Percentiles rank a stretch among this genome's conserved stretches.
Evolutionary conservation across 1,140 invertebrate genomes (phyloP).

Genomic region (Spodoptera litura): DNA sequence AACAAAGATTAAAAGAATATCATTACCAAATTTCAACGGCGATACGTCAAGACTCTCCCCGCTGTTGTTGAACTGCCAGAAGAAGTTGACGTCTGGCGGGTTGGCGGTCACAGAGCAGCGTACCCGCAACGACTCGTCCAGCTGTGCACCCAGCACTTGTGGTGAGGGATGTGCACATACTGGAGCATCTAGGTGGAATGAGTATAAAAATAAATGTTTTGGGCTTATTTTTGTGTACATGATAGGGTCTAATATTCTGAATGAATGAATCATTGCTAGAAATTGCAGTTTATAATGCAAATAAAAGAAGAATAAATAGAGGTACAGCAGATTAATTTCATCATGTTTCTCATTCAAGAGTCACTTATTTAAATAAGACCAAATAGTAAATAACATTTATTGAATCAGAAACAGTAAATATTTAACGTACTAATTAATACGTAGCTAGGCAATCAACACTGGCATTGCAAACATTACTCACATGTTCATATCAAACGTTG

Average conservation of each 20-base stretch:
- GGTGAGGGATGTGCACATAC: conserved; percentile 91
- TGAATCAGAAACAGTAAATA: conserved; percentile 26
- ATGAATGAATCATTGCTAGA: too few relatives aligned
- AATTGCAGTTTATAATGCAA: too few relatives aligned
- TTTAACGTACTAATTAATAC: conserved; percentile 17
- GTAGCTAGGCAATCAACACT: conserved; percentile 17
- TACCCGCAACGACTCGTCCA: conserved; percentile 93
- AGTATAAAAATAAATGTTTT: neutral
- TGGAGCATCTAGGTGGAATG: conserved; percentile 89
- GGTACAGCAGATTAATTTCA: too few relatives aligned
- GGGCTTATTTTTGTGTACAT: too few relatives aligned
- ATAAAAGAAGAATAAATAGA: too few relatives aligned
- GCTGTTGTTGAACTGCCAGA: conserved; percentile 96
- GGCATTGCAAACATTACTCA: conserved; percentile 15
- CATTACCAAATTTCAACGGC: conserved; percentile 86
- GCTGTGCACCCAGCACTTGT: conserved; percentile 92
- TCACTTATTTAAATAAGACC: neutral
- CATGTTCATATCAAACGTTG: conserved; percentile 3
- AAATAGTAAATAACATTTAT: conserved; percentile 37
- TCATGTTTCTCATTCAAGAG: too few relatives aligned
- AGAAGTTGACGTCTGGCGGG: conserved; percentile 93
- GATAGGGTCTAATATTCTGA: too few relatives aligned
- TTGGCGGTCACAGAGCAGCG: conserved; percentile 95
- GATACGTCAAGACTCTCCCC: conserved; percentile 93
- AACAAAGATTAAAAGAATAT: neutral